Conservation (phyloP, 2,888 invertebrate genomes). For the Sesia apiformis region DNA sequence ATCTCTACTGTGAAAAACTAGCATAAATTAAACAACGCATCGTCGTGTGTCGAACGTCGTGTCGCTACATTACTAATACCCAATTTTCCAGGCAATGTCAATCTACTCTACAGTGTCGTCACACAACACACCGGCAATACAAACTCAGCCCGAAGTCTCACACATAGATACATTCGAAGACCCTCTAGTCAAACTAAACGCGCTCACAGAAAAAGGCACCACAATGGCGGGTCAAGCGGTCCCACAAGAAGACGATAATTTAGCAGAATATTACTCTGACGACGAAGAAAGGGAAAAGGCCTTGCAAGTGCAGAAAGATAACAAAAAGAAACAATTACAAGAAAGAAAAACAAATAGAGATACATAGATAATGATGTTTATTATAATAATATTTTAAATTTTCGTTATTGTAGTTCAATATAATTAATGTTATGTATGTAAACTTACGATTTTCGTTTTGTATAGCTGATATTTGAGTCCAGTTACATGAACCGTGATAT, state of each 20-base stretch:
- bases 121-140: slow-evolving; percentile 27
- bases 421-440: too few species aligned
- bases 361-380: too few species aligned
- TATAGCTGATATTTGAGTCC: too few species aligned
- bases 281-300: slow-evolving; percentile 66
- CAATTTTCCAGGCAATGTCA: slow-evolving; percentile 68
- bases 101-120: slow-evolving; percentile 74
- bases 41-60: too few species aligned
- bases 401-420: too few species aligned
- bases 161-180: slow-evolving; percentile 32
- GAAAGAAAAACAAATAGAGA: slow-evolving; percentile 44
- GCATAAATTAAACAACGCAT: too few species aligned
- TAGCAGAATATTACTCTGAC: slow-evolving; percentile 68
- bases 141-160: slow-evolving; percentile 26
- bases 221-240: slow-evolving; percentile 47
- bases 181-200: slow-evolving; percentile 42
- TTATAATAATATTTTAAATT: too few species aligned
- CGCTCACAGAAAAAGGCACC: slow-evolving; percentile 44
- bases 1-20: too few species aligned
- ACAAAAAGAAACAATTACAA: slow-evolving; percentile 38
- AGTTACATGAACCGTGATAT: too few species aligned
- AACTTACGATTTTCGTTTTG: too few species aligned
- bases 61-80: too few species aligned
- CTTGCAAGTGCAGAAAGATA: slow-evolving; percentile 43
- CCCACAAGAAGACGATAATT: slow-evolving; percentile 37